Conservation (phyloP, 2,113 vertebrate genomes). For the Oncorhynchus nerka region DNA sequence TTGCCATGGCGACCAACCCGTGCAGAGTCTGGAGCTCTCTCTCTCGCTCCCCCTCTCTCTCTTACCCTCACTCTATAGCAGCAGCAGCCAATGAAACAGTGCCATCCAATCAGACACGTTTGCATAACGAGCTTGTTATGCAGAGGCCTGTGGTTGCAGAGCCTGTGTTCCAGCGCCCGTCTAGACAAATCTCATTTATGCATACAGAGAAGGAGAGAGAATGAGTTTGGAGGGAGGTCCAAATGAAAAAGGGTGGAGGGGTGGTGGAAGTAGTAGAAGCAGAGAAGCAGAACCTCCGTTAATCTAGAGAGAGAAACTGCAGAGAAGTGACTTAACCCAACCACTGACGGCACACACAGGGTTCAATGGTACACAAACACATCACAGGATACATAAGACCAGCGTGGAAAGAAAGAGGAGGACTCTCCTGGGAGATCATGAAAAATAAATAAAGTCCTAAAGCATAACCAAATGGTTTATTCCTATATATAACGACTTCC, state of each 20-base stretch:
- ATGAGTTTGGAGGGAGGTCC: not conserved
- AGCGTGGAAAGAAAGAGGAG: too few species aligned
- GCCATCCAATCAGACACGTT: slow-evolving; percentile 79
- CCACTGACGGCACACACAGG: not conserved
- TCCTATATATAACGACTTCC: too few species aligned
- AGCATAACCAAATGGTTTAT: too few species aligned
- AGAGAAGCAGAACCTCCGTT: slow-evolving; percentile 52
- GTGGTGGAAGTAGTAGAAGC: slow-evolving; percentile 28
- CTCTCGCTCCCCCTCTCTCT: slow-evolving; percentile 34
- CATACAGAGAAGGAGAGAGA: slow-evolving; percentile 52
- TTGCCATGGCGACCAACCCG: slow-evolving; percentile 80
- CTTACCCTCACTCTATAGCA: slow-evolving; percentile 26
- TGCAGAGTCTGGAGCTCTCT: slow-evolving; percentile 68
- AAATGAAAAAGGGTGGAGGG: slow-evolving; percentile 23
- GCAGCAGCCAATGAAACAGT: slow-evolving; percentile 73
- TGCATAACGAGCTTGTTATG: slow-evolving; percentile 82
- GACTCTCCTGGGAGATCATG: not conserved
- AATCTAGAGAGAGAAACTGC: slow-evolving; percentile 1
- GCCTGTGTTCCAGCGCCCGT: slow-evolving; percentile 67
- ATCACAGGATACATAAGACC: not conserved
- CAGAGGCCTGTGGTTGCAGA: slow-evolving; percentile 74
- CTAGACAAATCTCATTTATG: slow-evolving; percentile 82
- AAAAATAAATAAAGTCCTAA: not conserved
- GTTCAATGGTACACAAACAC: not conserved
- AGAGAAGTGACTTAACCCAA: not conserved